phyloP scores from a whole-genome alignment of 2,888 invertebrate genomes.

The Nomada ferruginata region DNA sequence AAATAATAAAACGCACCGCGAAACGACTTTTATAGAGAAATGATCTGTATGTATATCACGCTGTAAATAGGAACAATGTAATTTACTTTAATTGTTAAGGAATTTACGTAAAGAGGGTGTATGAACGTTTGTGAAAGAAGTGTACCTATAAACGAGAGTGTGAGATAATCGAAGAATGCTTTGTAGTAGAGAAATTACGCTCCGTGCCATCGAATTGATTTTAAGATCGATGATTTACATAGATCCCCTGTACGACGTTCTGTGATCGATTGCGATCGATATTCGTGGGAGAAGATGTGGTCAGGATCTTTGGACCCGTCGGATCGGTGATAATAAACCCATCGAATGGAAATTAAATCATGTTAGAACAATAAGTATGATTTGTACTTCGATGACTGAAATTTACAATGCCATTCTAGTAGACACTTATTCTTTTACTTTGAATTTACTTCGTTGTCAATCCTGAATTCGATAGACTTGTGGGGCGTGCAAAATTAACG shows the following conservation, averaged over 20 bases:
- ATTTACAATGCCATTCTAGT: not conserved
- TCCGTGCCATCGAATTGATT: slow-evolving; percentile 61
- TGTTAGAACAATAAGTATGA: not conserved
- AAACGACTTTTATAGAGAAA: slow-evolving; percentile 69
- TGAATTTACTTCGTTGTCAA: not conserved
- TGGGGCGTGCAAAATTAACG: too few species aligned
- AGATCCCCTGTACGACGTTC: not conserved
- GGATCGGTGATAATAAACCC: not conserved
- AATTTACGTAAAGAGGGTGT: slow-evolving; percentile 17
- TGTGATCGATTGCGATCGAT: slow-evolving; percentile 37
- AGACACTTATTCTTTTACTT: not conserved
- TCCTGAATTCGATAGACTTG: too few species aligned
- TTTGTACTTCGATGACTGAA: not conserved
- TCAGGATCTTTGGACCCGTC: slow-evolving; percentile 6
- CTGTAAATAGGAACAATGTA: slow-evolving; percentile 66
- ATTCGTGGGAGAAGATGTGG: slow-evolving; percentile 14
- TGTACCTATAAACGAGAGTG: slow-evolving; percentile 40
- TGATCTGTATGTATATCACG: slow-evolving; percentile 67
- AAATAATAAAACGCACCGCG: slow-evolving; percentile 36
- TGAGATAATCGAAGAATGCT: slow-evolving; percentile 44
- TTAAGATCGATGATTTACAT: slow-evolving; percentile 27
- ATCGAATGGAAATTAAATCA: not conserved
- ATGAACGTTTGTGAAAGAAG: slow-evolving; percentile 1
- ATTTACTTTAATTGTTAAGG: slow-evolving; percentile 63
- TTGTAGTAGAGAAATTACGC: slow-evolving; percentile 45